Percentiles rank a stretch among this genome's conserved stretches.
phyloP scores from a whole-genome alignment of 2,113 vertebrate species.

The Psittacara wagleri region DNA sequence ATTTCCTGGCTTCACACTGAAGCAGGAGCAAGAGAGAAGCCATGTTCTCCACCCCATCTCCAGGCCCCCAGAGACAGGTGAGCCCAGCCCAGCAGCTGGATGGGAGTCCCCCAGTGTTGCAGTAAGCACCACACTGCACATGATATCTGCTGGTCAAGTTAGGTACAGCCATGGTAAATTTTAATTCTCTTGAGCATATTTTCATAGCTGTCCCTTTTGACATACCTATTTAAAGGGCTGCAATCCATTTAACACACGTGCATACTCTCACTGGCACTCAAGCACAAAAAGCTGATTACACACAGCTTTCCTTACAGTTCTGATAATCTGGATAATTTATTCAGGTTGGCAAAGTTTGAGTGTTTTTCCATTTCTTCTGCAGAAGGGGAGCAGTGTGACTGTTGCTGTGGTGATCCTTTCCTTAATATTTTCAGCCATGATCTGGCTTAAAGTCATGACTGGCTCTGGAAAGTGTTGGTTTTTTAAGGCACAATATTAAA shows the following conservation, averaged over 20 bases:
- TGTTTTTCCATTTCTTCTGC: constrained; percentile 7
- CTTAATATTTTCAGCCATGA: constrained; percentile 26
- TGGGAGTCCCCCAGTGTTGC: not conserved
- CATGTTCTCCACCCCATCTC: not conserved
- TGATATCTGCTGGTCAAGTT: not conserved
- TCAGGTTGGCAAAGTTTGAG: constrained; percentile 21
- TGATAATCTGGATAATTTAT: constrained; percentile 25
- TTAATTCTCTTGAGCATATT: not conserved
- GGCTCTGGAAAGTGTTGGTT: not conserved
- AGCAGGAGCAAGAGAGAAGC: not conserved
- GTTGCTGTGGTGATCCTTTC: constrained; percentile 42
- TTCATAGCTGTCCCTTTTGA: not conserved
- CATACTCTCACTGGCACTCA: not conserved
- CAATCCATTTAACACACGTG: not conserved
- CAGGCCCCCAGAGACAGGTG: not conserved
- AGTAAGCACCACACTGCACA: not conserved
- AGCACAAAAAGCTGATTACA: not conserved
- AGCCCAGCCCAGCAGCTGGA: not conserved
- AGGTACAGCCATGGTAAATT: not conserved
- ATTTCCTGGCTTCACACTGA: not conserved
- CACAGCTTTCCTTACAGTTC: not conserved
- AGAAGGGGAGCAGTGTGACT: not conserved
- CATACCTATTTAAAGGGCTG: not conserved
- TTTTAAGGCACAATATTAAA: not conserved
- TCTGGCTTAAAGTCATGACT: constrained; percentile 26